phyloP scores from a whole-genome alignment of 2,113 vertebrate genomes.

The Corythaeola cristata region DNA sequence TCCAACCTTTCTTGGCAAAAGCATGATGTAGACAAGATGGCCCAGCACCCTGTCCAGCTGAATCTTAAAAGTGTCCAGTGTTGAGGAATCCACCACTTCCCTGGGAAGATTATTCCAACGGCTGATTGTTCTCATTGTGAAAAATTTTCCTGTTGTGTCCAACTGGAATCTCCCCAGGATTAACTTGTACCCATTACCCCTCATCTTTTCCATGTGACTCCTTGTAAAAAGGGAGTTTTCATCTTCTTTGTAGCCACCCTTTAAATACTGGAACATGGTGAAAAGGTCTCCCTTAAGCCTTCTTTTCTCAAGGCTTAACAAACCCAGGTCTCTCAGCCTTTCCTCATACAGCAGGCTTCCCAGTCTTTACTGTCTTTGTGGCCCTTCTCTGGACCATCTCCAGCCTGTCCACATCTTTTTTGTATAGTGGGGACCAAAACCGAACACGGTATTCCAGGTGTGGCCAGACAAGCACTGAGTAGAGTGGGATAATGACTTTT shows the following conservation, averaged over 20 bases:
- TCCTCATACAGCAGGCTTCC: not conserved
- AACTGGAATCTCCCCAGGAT: not conserved
- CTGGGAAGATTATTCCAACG: not conserved
- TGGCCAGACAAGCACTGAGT: not conserved
- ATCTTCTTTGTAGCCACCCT: not conserved
- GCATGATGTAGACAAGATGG: not conserved
- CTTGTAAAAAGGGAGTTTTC: not conserved
- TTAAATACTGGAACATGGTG: not conserved
- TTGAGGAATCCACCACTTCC: not conserved
- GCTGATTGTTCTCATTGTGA: not conserved
- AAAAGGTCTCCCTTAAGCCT: not conserved
- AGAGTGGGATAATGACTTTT: not conserved
- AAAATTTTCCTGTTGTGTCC: too few relatives aligned
- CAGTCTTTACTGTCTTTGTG: not conserved
- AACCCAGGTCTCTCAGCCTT: not conserved
- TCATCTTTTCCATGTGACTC: not conserved
- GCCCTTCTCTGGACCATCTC: not conserved
- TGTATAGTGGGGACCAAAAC: not conserved
- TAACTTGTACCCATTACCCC: not conserved
- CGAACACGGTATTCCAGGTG: not conserved
- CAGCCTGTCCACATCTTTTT: not conserved
- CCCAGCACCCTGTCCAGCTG: not conserved
- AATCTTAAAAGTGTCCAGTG: not conserved
- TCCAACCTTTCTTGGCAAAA: not conserved
- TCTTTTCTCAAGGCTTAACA: not conserved